Evolutionary conservation across 1,140 invertebrate genomes (phyloP).

Genomic region (Oryctes rhinoceros): DNA sequence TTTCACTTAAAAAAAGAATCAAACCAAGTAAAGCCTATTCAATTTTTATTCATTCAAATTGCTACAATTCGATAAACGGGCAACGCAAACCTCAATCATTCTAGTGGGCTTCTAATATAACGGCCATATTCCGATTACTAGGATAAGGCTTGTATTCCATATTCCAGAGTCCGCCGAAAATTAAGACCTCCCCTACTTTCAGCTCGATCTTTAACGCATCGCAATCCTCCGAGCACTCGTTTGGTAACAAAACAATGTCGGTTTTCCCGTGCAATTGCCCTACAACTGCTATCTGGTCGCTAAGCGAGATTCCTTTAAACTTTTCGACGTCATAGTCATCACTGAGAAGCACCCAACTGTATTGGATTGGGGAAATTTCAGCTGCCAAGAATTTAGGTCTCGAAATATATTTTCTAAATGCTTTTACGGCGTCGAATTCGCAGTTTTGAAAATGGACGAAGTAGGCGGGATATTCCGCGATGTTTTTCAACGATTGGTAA

Average conservation of each 20-base stretch:
- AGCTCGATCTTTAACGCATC: conserved; percentile 71
- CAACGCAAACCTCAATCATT: not conserved
- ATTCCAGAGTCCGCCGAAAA: conserved; percentile 78
- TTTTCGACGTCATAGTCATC: conserved; percentile 77
- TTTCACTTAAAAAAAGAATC: too few relatives aligned
- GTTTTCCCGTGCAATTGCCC: conserved; percentile 77
- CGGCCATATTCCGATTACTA: conserved; percentile 74
- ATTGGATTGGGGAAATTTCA: conserved; percentile 77
- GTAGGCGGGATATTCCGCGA: conserved; percentile 67
- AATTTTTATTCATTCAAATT: not conserved
- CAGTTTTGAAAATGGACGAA: conserved; percentile 90
- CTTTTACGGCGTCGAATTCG: conserved; percentile 73
- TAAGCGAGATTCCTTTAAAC: conserved; percentile 77
- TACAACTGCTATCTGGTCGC: conserved; percentile 74
- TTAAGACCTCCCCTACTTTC: conserved; percentile 74
- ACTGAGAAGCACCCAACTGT: conserved; percentile 84
- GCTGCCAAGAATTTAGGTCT: conserved; percentile 80
- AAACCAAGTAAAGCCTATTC: too few relatives aligned
- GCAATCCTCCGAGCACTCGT: conserved; percentile 76
- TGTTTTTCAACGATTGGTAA: conserved; percentile 46
- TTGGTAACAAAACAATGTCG: conserved; percentile 71
- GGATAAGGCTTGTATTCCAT: conserved; percentile 78
- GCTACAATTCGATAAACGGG: too few relatives aligned
- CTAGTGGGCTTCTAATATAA: conserved; percentile 77
- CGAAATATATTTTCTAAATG: conserved; percentile 68